Evolutionary conservation across 2,113 vertebrate species (phyloP), one percentile per base, ranked within the genome.

Genomic region (Laterallus jamaicensis): DNA sequence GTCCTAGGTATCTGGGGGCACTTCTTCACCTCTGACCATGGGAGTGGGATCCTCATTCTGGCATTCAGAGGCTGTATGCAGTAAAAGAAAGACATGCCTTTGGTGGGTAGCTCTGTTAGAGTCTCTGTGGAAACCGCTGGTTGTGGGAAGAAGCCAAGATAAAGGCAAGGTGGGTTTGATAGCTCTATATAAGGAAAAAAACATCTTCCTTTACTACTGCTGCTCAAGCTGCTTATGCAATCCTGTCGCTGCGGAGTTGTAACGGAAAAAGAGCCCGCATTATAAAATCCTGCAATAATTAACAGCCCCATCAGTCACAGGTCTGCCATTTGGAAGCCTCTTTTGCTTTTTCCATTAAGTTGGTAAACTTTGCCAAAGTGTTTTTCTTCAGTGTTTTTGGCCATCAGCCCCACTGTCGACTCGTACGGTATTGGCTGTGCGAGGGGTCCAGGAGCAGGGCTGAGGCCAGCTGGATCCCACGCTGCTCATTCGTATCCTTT

Each of bases 311-410:
- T 96, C 94, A 88, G 52, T 93, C 93, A 71, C 85, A 88, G 40
- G 2, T 74, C 93, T 96, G 95, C 94, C 94, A 92, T 95, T 97
- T 96, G 91, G 92, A 96, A 96, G 88, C 92, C 28, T 29, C 78
- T 82, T 92, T 97, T 92, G 92, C 91, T 94, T 97, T 97, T 97
- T 97, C 97, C 97, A 97, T 95, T 97, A 96, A 90, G 84, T 70
- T 92, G 94, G 95, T 96, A 32, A 63, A 82, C 83, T 93, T 95
- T 95, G 97, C 96, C 95, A 96, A 95, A 96, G 81, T 95, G 93
- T 94, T 95, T 96, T 82, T 94, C 94, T 96, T 66, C 83, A 96
- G 54, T 13, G 37, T 83, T 94, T 47, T 83, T 97, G 96, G 94
- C 90, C 13, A 44, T 32, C 1, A 0, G 81, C 69, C 91, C 70